Base-by-base conservation (phyloP, 1,140 invertebrate species). In the Drosophila subpulchrella region DNA sequence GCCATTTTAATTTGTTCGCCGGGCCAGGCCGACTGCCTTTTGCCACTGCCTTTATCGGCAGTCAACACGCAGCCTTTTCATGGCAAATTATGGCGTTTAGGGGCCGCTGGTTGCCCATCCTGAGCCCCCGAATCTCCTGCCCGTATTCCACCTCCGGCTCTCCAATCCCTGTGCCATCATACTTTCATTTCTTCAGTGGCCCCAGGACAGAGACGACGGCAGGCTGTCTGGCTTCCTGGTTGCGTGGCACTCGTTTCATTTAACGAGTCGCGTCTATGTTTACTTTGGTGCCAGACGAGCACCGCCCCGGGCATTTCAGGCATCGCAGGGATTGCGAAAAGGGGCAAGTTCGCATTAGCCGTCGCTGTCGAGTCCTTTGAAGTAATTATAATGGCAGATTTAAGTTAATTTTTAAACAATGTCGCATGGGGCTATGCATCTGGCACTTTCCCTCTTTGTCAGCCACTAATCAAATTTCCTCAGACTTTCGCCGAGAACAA, bases 361-460 rank as follows among this genome's bases (percentile, higher is more conserved):
- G 42, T 2, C 32, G 32, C 7, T 3, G 42, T 2, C 54, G 55
- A 66, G 76, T 73, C 74, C 70, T 78, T 89, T 89, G 80, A 89
- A 90, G 84, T 89, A 89, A 89, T 89, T 89, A 89, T 84, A 89
- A 84, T 67, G 77, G 66, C 81, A 78, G 84, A 89, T 90, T 89
- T 83, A 75, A 84, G 62, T 89, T 89, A 89, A 89, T 90, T 89
- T 89, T 89, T 80, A 90, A 89, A 90, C 85, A 90, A 89, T 78
- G 83, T 72, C 79, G 74, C 54, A 47, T 59, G 60, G 63, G 65
- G 30, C 7, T 65, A 67, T 56, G 66, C 76, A 72, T 62, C 51
- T 75, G 36, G 20, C 66, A 73, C 81, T 57, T 71, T 58, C 44
- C 65, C 68, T 71, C 65, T 48, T 58, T 71, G 66, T 42, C 66